Base-by-base conservation (phyloP, 2,888 invertebrate genomes). In the Achlya flavicornis region DNA sequence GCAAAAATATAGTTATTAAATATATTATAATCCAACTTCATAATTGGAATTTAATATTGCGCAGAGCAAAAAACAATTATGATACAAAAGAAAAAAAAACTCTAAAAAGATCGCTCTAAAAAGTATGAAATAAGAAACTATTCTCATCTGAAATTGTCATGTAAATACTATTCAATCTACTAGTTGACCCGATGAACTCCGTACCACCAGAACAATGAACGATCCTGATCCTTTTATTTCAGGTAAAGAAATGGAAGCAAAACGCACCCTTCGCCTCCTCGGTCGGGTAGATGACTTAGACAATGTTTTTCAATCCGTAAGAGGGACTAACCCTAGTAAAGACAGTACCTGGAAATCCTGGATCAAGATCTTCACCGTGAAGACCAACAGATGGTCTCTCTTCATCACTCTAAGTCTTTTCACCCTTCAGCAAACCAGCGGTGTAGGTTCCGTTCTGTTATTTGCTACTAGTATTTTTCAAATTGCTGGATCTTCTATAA, bases 361-460 rank as follows among this genome's bases (percentile, higher is more conserved):
- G 83, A 71, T 79, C 4, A 80, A 84, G 66, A 83, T 85, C 58
- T 84, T 85, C 60, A 83, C 85, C 1, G 80, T 80, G 7, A 85
- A 80, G 60, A 70, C 81, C 0, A 85, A 85, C 46, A 77, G 84
- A 16, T 70, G 73, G 48, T 78, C 83, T 0, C 73, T 85, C 4
- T 79, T 83, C 61, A 84, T 85, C 59, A 84, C 82, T 0, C 60
- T 84, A 3, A 80, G 73, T 53, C 68, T 85, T 12, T 79, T 79
- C 59, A 80, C 78, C 0, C 60, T 78, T 32, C 78, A 79, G 53
- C 77, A 79, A 60, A 61, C 11, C n/a, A 58, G 58, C n/a, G 58
- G 58, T 10, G 58, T 58, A 35, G 16, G 4, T 2, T 38, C 16
- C 1, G 35, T 58, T 10, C 7, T 58, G 7, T 58, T 58, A 8